Conservation (phyloP, 2,113 vertebrate genomes). For the Tragulus kanchil region DNA sequence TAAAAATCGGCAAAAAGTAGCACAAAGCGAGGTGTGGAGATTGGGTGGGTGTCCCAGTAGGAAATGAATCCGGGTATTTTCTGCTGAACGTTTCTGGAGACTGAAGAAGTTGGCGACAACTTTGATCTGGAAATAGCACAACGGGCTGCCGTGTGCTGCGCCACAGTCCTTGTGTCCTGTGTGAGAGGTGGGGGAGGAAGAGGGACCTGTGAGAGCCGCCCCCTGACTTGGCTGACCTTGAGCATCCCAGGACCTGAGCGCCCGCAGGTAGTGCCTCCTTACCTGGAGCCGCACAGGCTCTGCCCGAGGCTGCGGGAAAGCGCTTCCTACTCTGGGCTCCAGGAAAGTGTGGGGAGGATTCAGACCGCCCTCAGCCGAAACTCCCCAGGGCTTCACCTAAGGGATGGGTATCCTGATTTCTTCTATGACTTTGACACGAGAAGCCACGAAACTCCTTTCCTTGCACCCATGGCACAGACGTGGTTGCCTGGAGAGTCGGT, state of each 20-base stretch:
- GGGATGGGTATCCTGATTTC: neutral
- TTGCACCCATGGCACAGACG: neutral
- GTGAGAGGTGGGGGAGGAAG: neutral
- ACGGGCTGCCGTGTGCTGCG: neutral
- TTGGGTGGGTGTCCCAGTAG: neutral
- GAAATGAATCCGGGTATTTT: neutral
- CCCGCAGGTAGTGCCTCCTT: neutral
- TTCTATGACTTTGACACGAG: neutral
- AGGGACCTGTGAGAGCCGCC: neutral
- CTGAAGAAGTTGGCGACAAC: neutral
- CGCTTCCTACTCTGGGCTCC: neutral
- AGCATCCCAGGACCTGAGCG: neutral
- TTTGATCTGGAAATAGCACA: neutral
- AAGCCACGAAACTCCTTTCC: neutral
- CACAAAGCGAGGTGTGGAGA: neutral
- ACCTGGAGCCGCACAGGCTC: neutral
- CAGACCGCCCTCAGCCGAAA: neutral
- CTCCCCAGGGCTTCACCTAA: neutral
- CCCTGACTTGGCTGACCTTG: neutral
- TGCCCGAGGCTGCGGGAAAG: accelerated
- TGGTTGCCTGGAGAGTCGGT: neutral
- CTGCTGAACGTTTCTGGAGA: neutral
- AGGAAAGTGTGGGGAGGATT: neutral
- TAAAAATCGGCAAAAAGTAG: neutral
- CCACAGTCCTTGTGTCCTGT: neutral